Percentiles rank a stretch among this genome's conserved stretches.
These are phyloP conservation scores for Tenthredo notha DNA, from an alignment of 2,888 invertebrate species.

Conservation along the genomic window DNA sequence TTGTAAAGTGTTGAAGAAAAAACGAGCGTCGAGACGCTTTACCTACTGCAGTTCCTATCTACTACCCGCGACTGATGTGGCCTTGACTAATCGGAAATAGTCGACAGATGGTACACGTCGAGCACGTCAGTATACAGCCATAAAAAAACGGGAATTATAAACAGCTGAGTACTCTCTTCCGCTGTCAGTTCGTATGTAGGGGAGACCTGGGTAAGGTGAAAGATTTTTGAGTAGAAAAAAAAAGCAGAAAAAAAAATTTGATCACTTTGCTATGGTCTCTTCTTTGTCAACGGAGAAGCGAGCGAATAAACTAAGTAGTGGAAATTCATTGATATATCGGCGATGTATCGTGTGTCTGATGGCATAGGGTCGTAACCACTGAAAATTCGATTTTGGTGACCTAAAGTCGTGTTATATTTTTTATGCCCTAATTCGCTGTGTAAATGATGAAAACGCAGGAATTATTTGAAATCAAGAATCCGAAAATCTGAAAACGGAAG, in stretches of 20 bases:
- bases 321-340: no score
- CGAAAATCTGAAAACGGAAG: no score
- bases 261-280: not conserved
- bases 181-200: not conserved
- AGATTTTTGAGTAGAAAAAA: not conserved
- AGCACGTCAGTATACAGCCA: not conserved
- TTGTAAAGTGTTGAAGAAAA: not conserved
- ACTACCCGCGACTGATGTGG: not conserved
- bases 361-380: no score
- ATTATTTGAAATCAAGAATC: no score
- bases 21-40: not conserved
- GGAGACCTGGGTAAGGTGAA: no score
- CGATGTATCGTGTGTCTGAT: no score
- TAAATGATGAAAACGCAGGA: no score
- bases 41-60: not conserved
- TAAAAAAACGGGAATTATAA: slow-evolving; percentile 22
- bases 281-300: no score
- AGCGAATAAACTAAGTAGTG: no score
- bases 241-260: not conserved
- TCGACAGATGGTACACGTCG: slow-evolving; percentile 23
- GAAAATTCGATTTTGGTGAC: no score
- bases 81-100: slow-evolving; percentile 48
- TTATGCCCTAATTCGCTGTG: no score
- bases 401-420: no score
- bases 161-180: slow-evolving; percentile 22